Evolutionary conservation across 2,113 vertebrate genomes (phyloP).

Genomic region (Lepidothrix coronata): DNA sequence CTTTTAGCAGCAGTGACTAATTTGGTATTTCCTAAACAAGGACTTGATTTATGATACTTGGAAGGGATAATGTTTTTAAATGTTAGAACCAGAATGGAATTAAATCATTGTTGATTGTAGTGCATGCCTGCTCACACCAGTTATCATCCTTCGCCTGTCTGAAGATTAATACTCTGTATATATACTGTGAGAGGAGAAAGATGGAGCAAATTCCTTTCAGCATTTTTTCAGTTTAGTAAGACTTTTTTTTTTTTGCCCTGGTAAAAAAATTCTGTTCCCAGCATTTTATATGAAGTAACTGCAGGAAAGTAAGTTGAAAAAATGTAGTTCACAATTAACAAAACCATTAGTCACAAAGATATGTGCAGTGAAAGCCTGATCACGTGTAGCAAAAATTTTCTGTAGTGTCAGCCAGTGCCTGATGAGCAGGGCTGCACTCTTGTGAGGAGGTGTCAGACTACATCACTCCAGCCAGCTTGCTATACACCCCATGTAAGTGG

Average conservation of each 20-base stretch:
- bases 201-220: constrained; percentile 32
- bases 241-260: neutral
- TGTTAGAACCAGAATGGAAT: constrained; percentile 16
- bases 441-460: neutral
- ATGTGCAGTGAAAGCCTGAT: neutral
- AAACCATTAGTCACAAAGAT: neutral
- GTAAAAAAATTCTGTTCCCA: neutral
- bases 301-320: neutral
- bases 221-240: constrained; percentile 11
- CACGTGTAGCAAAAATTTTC: neutral
- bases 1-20: constrained; percentile 14
- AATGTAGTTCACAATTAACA: neutral
- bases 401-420: neutral
- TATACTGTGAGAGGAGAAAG: neutral
- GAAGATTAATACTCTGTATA: constrained; percentile 57
- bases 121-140: constrained; percentile 34
- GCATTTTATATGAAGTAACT: neutral
- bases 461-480: neutral
- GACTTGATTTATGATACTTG: constrained; percentile 53
- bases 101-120: constrained; percentile 19
- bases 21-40: constrained; percentile 58
- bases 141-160: constrained; percentile 10
- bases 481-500: neutral
- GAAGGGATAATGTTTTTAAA: constrained; percentile 53
- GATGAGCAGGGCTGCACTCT: neutral